These are phyloP conservation scores for Fregetta grallaria DNA, from an alignment of 2,113 vertebrate genomes.

Conservation along the genomic window DNA sequence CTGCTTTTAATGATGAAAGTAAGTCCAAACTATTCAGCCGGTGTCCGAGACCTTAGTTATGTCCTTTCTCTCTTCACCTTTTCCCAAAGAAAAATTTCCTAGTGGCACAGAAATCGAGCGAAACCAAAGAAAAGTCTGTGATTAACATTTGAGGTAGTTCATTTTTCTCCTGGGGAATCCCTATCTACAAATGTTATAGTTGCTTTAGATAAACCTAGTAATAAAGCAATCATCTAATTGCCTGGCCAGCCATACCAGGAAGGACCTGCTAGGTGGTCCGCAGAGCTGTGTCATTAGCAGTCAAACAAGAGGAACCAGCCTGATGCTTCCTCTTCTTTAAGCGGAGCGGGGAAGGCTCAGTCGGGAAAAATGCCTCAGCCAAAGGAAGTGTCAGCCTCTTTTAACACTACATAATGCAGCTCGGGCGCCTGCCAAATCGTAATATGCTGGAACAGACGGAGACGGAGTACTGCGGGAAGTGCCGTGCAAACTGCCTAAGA, in stretches of 20 bases:
- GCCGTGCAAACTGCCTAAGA: not conserved
- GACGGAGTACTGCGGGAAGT: not conserved
- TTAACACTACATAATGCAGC: slow-evolving; percentile 6
- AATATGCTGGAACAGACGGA: slow-evolving; percentile 25
- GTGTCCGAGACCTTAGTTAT: not conserved
- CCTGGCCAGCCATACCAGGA: not conserved
- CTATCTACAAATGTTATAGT: not conserved
- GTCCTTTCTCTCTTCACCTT: not conserved
- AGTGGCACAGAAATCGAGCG: not conserved
- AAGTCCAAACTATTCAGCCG: slow-evolving; percentile 35
- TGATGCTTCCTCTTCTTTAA: slow-evolving; percentile 37
- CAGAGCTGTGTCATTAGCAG: not conserved
- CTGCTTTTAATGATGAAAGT: not conserved
- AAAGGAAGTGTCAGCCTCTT: slow-evolving; percentile 31
- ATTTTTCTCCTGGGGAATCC: not conserved
- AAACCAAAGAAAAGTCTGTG: not conserved
- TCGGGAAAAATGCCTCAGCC: slow-evolving; percentile 8
- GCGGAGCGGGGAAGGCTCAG: not conserved
- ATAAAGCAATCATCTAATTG: not conserved
- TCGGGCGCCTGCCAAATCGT: not conserved
- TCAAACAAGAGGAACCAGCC: slow-evolving; percentile 29
- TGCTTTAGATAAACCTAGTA: not conserved
- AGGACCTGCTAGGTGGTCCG: not conserved
- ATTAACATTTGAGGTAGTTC: not conserved
- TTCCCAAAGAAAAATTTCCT: not conserved